A percentile compares a stretch with the other conserved stretches of the same genome.
phyloP scores from a whole-genome alignment of 2,888 invertebrate species.

The Acronicta psi region DNA sequence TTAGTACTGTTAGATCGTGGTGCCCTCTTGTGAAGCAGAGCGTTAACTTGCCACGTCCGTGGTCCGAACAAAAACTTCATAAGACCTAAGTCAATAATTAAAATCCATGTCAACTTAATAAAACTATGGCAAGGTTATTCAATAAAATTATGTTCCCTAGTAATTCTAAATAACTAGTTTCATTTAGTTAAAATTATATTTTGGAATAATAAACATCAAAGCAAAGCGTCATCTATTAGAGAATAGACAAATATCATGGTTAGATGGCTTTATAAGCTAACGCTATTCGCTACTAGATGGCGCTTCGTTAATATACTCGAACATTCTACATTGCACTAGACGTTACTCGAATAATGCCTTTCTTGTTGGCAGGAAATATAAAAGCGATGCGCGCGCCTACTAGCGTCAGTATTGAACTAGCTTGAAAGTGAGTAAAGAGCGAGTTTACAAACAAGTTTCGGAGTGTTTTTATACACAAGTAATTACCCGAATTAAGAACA shows the following conservation, averaged over 20 bases:
- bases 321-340: constrained; percentile 46
- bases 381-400: constrained; percentile 59
- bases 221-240: constrained; percentile 25
- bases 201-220: rapidly evolving
- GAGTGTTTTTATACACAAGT: background rate
- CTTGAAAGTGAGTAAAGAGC: constrained; percentile 21
- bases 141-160: background rate
- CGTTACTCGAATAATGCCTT: constrained; percentile 14
- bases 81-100: too few species aligned
- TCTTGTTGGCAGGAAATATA: constrained; percentile 58
- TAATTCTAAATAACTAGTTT: too few species aligned
- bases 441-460: background rate
- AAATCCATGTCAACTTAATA: too few species aligned
- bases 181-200: too few species aligned
- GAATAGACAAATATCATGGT: background rate
- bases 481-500: constrained; percentile 8
- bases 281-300: constrained; percentile 47
- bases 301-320: constrained; percentile 26
- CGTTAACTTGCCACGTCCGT: background rate
- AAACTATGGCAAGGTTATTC: background rate
- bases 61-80: background rate
- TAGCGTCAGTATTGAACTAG: constrained; percentile 58
- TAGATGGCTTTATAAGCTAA: background rate
- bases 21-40: constrained; percentile 27
- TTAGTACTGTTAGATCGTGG: background rate